These are phyloP conservation scores for Hirtodrosophila alboralis DNA, from an alignment of 2,888 invertebrate species.

Conservation along the genomic window DNA sequence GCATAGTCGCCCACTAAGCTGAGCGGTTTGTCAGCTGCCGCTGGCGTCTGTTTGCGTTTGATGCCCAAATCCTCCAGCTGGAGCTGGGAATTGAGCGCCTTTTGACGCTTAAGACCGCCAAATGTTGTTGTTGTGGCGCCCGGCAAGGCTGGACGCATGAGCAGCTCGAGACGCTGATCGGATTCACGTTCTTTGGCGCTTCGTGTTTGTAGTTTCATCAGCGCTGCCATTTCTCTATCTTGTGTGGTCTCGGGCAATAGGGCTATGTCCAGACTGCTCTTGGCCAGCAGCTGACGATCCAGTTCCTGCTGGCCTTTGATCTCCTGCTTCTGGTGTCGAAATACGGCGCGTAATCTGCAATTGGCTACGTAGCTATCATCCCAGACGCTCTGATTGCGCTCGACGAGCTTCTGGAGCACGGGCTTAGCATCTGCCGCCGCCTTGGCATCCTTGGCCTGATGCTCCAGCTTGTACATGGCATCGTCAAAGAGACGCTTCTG, in stretches of 20 bases:
- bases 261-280: slow-evolving; percentile 90
- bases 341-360: slow-evolving; percentile 91
- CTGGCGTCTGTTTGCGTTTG: slow-evolving; percentile 54
- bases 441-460: slow-evolving; percentile 92
- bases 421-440: slow-evolving; percentile 89
- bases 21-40: neutral
- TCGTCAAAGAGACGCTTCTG: slow-evolving; percentile 96
- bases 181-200: slow-evolving; percentile 87
- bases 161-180: slow-evolving; percentile 85
- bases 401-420: slow-evolving; percentile 89
- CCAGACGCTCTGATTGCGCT: slow-evolving; percentile 92
- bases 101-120: slow-evolving; percentile 86
- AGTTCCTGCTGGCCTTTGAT: slow-evolving; percentile 88
- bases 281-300: slow-evolving; percentile 89
- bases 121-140: slow-evolving; percentile 85
- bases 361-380: slow-evolving; percentile 97
- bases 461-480: slow-evolving; percentile 99
- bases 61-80: slow-evolving; percentile 81
- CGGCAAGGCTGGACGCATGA: slow-evolving; percentile 86
- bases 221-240: slow-evolving; percentile 91
- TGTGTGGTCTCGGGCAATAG: slow-evolving; percentile 92
- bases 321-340: slow-evolving; percentile 91
- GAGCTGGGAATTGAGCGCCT: slow-evolving; percentile 83
- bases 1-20: slow-evolving; percentile 74
- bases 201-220: slow-evolving; percentile 88